These are phyloP conservation scores for Apodemus sylvaticus DNA, from an alignment of 2,113 vertebrate genomes.

Conservation along the genomic window DNA sequence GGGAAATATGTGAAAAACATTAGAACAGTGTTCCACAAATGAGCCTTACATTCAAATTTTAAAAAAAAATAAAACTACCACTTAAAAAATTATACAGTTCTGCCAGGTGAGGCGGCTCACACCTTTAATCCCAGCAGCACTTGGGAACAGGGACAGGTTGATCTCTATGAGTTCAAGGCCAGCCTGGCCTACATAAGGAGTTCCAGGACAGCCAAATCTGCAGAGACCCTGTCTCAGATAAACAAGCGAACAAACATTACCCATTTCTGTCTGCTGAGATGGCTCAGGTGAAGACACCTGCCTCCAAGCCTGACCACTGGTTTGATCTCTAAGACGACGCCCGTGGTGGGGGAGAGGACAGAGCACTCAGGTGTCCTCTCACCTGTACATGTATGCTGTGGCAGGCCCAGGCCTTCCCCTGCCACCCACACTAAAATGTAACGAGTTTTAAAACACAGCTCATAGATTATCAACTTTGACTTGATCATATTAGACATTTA, in stretches of 20 bases:
- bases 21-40: constrained; percentile 20
- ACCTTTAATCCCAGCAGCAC: not conserved
- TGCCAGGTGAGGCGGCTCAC: not conserved
- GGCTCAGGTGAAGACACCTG: not conserved
- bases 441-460: not conserved
- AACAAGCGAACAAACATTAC: not conserved
- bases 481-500: constrained; percentile 55
- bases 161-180: not conserved
- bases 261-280: no score
- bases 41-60: not conserved
- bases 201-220: not conserved
- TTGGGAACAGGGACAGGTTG: not conserved
- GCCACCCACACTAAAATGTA: not conserved
- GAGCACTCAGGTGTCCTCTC: not conserved
- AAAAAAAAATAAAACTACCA: not conserved
- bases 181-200: not conserved
- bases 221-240: not conserved
- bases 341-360: no score
- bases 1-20: constrained; percentile 25
- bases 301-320: not conserved
- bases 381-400: not conserved
- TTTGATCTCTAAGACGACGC: not conserved
- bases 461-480: constrained; percentile 41
- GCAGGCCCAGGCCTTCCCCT: not conserved
- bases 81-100: constrained; percentile 24